Evolutionary conservation across 2,888 invertebrate genomes (phyloP), one percentile per base, ranked within the genome.

Genomic region (Hesperia comma): DNA sequence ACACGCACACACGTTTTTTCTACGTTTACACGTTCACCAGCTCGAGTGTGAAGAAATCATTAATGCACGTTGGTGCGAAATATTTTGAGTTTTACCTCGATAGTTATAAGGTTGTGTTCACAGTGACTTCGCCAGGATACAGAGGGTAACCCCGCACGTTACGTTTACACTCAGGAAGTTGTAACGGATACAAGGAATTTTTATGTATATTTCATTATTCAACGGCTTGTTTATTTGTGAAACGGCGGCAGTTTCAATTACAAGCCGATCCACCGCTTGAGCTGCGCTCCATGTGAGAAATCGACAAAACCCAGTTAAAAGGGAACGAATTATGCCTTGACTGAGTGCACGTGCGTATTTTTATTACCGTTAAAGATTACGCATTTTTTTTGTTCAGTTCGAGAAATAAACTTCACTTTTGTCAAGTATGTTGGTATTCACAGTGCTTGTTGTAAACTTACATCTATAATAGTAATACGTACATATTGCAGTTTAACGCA

Each of bases 141-240:
- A 75, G 76, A 72, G 77, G 75, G 77, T 80, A 78, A 79, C 79
- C 78, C 80, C 76, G 75, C 74, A 70, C 70, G 74, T 74, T 78
- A 75, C 77, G 80, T 72, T 75, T 78, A 53, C 72, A 78, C 69
- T 75, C 84, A 85, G 90, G 90, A 90, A 88, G 85, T 83, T 81
- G 82, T 81, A 81, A 82, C 82, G 84, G 76, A 79, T 79, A 82
- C 80, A 83, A 81, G 81, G 82, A 82, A 81, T 87, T 89, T 89
- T 89, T 89, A 89, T 88, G 84, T 80, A 79, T 77, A 80, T 86
- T 83, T 83, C 85, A 84, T 87, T 87, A 87, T 85, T 84, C 75
- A 73, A 70, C 74, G 74, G 78, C 79, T 79, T 84, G 84, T 85
- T 87, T 88, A 85, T 88, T 86, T 87, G 79, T 80, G 79, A 79